phyloP scores from a whole-genome alignment of 1,140 invertebrate species.

The Drosophila micromelanica region DNA sequence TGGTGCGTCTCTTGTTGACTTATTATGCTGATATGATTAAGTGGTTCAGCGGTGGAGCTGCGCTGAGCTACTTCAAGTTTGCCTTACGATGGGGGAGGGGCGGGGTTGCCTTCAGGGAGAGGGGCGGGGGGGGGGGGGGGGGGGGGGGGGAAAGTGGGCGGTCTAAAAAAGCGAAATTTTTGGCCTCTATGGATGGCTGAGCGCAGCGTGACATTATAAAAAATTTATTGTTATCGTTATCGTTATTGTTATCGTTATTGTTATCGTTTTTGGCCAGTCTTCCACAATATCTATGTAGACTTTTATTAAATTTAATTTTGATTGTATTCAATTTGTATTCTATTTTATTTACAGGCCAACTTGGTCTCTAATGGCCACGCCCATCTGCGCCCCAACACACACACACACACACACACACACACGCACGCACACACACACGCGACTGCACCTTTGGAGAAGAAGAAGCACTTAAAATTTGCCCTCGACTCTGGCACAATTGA shows the following conservation, averaged over 20 bases:
- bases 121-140: too few species aligned
- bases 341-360: slow-evolving; percentile 28
- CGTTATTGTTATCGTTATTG: background rate
- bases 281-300: background rate
- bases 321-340: slow-evolving; percentile 22
- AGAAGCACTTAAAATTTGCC: slow-evolving; percentile 48
- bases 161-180: slow-evolving; percentile 30
- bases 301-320: slow-evolving; percentile 44
- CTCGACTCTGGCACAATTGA: slow-evolving; percentile 68
- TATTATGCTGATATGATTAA: slow-evolving; percentile 82
- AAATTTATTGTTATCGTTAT: slow-evolving; percentile 1
- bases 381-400: too few species aligned
- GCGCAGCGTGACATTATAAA: background rate
- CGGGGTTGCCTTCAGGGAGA: too few species aligned
- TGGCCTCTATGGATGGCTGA: background rate
- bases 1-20: slow-evolving; percentile 56
- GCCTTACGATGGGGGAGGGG: too few species aligned
- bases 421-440: background rate
- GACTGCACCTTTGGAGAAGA: slow-evolving; percentile 22
- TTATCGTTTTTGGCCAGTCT: slow-evolving; percentile 19
- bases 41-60: slow-evolving; percentile 39
- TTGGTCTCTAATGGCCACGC: slow-evolving; percentile 12
- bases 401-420: too few species aligned
- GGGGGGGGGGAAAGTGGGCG: background rate
- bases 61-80: slow-evolving; percentile 32